Evolutionary conservation across 2,888 invertebrate genomes (phyloP).

Genomic region (Andrena dorsata): DNA sequence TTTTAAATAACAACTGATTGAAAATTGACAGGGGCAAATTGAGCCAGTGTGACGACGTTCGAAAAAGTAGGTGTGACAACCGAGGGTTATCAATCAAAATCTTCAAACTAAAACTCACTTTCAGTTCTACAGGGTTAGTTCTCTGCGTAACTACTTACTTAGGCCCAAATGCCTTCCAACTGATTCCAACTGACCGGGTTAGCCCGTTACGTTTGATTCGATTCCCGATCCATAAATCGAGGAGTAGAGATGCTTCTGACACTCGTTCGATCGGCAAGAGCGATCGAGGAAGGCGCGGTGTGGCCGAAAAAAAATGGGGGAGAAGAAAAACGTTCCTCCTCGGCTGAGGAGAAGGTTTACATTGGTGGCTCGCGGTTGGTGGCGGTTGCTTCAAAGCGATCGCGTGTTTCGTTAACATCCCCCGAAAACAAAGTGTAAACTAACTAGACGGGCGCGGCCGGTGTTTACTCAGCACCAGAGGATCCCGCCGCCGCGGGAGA

Average conservation of each 20-base stretch:
- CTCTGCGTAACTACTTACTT: too few relatives aligned
- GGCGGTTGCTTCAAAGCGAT: constrained; percentile 78
- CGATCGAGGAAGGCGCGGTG: constrained; percentile 21
- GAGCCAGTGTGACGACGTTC: too few relatives aligned
- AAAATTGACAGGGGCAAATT: too few relatives aligned
- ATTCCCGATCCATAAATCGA: not conserved
- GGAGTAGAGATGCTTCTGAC: not conserved
- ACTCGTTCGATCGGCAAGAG: not conserved
- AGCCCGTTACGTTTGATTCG: too few relatives aligned
- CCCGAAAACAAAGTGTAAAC: constrained; percentile 82
- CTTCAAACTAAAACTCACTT: too few relatives aligned
- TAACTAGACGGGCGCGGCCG: constrained; percentile 80
- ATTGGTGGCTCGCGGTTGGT: constrained; percentile 68
- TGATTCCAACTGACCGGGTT: too few relatives aligned
- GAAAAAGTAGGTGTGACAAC: too few relatives aligned
- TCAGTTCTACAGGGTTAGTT: too few relatives aligned
- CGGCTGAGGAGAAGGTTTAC: constrained; percentile 59
- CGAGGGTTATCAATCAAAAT: too few relatives aligned
- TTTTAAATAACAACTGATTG: too few relatives aligned
- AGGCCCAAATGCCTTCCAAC: too few relatives aligned
- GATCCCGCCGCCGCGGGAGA: constrained; percentile 58
- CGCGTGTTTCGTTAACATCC: constrained; percentile 82
- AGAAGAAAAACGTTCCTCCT: constrained; percentile 46
- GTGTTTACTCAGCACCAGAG: constrained; percentile 78
- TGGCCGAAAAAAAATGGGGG: constrained; percentile 32